Base-by-base conservation (phyloP, 2,888 invertebrate genomes). In the Drosophila cognata region DNA sequence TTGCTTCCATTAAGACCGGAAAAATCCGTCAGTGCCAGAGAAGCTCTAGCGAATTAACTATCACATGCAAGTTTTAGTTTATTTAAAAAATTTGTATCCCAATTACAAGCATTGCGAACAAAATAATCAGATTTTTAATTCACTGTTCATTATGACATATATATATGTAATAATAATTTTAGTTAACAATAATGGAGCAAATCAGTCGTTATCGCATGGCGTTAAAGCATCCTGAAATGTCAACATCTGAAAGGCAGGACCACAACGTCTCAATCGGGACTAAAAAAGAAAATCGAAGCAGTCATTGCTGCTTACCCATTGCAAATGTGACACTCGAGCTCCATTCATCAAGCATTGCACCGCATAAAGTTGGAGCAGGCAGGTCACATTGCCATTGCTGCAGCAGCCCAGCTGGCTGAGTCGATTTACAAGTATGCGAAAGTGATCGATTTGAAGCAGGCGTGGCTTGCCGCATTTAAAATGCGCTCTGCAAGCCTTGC, bases 381-480 rank as follows among this genome's bases (percentile, higher is more conserved):
- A 65, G 41, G 58, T 67, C 53, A 67, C 59, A 57, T 56, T 66
- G 57, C 48, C 56, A 46, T 53, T 77, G 62, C 41, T 52, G 46
- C 53, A 38, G 59, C 57, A 73, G 53, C 60, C 57, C 64, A 67
- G 67, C 68, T 68, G 76, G 65, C 35, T 60, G 46, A 66, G 52
- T 84, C 77, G 81, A 82, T 78, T 78, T 77, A 75, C 74, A 80
- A 77, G 71, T 59, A 88, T 89, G 86, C 89, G 91, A 88, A 88
- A 88, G 88, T 88, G 91, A 88, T 88, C 88, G 91, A 90, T 90
- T 90, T 90, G 68, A 88, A 59, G 74, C 88, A 83, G 88, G 88
- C 91, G 88, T 90, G 88, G 91, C 71, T 51, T 65, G 68, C 76
- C 71, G 79, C 71, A 79, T 84, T 82, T 78, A 59, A 64, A 81